These are phyloP conservation scores for Megalonaias nervosa DNA, from an alignment of 1,140 invertebrate species.

Conservation along the genomic window DNA sequence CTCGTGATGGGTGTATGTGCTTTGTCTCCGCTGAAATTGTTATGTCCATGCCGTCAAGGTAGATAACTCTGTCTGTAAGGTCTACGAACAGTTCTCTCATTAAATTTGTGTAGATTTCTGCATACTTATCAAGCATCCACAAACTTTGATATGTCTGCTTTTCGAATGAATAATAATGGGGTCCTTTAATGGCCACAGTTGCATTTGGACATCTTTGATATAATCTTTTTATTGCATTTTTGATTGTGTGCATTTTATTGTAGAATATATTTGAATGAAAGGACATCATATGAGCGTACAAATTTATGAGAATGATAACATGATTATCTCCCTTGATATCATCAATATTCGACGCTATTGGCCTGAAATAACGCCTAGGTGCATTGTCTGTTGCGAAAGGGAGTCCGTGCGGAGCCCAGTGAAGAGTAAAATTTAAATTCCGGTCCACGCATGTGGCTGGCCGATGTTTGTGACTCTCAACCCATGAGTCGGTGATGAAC, in stretches of 20 bases:
- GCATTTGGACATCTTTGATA: constrained; percentile 2
- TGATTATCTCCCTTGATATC: not conserved
- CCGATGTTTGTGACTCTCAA: constrained; percentile 15
- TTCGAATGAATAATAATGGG: constrained; percentile 22
- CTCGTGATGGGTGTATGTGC: constrained; percentile 20
- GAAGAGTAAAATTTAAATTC: constrained; percentile 2
- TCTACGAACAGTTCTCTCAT: constrained; percentile 15
- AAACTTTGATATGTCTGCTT: constrained; percentile 19
- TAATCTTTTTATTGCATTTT: constrained; percentile 2
- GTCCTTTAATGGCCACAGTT: constrained; percentile 22
- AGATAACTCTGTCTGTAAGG: constrained; percentile 16
- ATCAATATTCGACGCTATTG: constrained; percentile 12
- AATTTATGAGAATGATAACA: constrained; percentile 11
- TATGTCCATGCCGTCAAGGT: constrained; percentile 20
- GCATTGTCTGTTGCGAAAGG: constrained; percentile 23
- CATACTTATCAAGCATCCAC: constrained; percentile 25
- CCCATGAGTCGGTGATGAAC: constrained; percentile 22
- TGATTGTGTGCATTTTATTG: constrained; percentile 12
- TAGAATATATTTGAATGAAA: constrained; percentile 23
- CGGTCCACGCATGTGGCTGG: constrained; percentile 2
- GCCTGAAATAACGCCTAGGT: constrained; percentile 15
- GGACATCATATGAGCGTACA: constrained; percentile 17
- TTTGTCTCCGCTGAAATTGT: constrained; percentile 21
- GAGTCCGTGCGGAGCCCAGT: constrained; percentile 17
- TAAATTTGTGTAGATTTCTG: constrained; percentile 7